Conservation (phyloP, 1,140 invertebrate genomes). For the Drosophila micromelanica region DNA sequence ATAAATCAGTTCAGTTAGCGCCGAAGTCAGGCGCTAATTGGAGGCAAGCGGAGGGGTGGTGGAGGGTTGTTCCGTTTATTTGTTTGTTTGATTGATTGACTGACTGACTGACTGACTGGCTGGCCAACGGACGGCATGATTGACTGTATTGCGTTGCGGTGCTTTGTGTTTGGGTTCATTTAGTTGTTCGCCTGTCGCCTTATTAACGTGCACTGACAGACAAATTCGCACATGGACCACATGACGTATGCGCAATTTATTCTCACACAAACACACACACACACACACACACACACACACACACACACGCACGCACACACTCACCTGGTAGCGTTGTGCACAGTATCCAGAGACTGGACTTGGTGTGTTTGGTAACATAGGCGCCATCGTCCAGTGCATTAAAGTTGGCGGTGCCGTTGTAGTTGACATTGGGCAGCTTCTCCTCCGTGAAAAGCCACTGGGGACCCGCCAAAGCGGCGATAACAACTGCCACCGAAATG, state of each 20-base stretch:
- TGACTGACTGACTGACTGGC: too few species aligned
- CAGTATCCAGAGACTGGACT: slow-evolving; percentile 83
- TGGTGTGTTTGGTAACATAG: slow-evolving; percentile 80
- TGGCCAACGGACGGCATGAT: slow-evolving; percentile 11
- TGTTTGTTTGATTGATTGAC: slow-evolving; percentile 32
- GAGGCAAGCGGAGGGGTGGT: neutral
- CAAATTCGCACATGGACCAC: neutral
- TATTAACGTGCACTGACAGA: neutral
- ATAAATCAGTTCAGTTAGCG: slow-evolving; percentile 30
- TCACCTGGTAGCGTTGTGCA: slow-evolving; percentile 79
- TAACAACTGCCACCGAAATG: slow-evolving; percentile 82
- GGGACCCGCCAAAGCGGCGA: slow-evolving; percentile 79
- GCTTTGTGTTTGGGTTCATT: slow-evolving; percentile 17
- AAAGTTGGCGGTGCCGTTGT: slow-evolving; percentile 82
- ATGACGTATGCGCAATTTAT: slow-evolving; percentile 38
- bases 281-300: neutral
- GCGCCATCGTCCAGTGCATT: slow-evolving; percentile 79
- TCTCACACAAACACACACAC: too few species aligned
- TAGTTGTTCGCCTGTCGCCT: neutral
- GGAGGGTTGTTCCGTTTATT: slow-evolving; percentile 11
- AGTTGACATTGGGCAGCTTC: slow-evolving; percentile 76
- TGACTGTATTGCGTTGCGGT: slow-evolving; percentile 11
- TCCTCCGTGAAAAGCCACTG: slow-evolving; percentile 84
- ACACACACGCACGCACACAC: slow-evolving; percentile 18
- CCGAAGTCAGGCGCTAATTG: slow-evolving; percentile 14